A percentile compares a stretch with the other conserved stretches of the same genome.
phyloP scores from a whole-genome alignment of 1,140 invertebrate species.

The Trypoxylus dichotomus region DNA sequence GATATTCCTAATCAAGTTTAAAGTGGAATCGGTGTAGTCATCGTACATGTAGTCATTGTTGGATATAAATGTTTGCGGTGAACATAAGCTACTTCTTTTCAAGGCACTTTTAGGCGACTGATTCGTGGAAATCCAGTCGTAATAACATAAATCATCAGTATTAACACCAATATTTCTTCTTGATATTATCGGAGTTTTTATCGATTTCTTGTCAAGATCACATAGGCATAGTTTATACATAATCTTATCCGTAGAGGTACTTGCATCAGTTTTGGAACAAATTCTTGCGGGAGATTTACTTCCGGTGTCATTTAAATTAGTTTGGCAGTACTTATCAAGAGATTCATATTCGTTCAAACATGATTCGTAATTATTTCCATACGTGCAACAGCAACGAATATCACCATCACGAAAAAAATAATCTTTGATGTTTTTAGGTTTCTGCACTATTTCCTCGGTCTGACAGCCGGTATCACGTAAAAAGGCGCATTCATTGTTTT shows the following conservation, averaged over 20 bases:
- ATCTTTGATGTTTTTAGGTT: neutral
- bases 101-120: too few species aligned
- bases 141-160: slow-evolving; percentile 8
- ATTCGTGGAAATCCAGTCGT: neutral
- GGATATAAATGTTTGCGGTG: neutral
- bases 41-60: slow-evolving; percentile 20
- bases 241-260: neutral
- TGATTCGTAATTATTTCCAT: slow-evolving; percentile 25
- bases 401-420: neutral
- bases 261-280: neutral
- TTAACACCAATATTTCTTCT: neutral
- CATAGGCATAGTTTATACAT: neutral
- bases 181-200: neutral
- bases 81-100: neutral
- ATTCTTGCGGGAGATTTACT: neutral
- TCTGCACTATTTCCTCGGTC: neutral
- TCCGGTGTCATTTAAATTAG: neutral
- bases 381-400: slow-evolving; percentile 25
- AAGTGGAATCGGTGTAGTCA: neutral
- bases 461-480: slow-evolving; percentile 16
- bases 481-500: neutral
- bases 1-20: neutral
- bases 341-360: neutral
- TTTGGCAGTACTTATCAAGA: slow-evolving; percentile 9
- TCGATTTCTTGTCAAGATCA: neutral